A percentile compares a stretch with the other conserved stretches of the same genome.
Conservation (phyloP, 2,888 invertebrate species). For the Poecilobothrus nobilitatus region DNA sequence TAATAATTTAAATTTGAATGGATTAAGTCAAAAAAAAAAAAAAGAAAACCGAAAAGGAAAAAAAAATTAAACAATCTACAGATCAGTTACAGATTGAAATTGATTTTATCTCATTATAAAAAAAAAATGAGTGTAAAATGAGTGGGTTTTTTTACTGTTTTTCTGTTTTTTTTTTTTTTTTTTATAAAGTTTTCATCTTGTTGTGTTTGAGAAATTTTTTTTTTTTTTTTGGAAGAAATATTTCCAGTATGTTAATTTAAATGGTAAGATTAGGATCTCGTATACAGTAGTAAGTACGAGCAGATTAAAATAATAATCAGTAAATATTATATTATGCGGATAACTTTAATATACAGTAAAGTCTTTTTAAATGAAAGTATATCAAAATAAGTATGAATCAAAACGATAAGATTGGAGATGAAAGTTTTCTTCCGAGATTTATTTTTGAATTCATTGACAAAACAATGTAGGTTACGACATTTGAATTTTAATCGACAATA, state of each 20-base stretch:
- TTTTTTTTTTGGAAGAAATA: neutral
- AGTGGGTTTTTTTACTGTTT: neutral
- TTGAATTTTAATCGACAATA: too few species aligned
- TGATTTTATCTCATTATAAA: neutral
- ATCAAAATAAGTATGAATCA: too few species aligned
- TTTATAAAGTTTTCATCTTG: neutral
- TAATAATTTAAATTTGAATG: slow-evolving; percentile 4
- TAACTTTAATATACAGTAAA: too few species aligned
- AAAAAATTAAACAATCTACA: neutral
- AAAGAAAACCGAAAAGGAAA: neutral
- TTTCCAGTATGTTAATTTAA: neutral
- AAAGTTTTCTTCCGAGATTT: too few species aligned
- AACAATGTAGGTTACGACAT: too few species aligned
- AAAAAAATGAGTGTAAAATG: neutral
- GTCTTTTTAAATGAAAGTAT: too few species aligned
- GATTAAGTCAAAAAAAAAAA: neutral
- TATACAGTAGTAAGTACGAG: slow-evolving; percentile 1
- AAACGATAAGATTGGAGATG: too few species aligned
- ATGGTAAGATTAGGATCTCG: neutral
- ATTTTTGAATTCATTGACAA: too few species aligned
- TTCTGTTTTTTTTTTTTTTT: too few species aligned
- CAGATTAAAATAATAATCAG: neutral
- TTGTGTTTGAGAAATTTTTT: neutral
- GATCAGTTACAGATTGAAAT: slow-evolving; percentile 2
- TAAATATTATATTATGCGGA: neutral